These are phyloP conservation scores for Slavum lentiscoides DNA, from an alignment of 2,888 invertebrate genomes.

Conservation along the genomic window DNA sequence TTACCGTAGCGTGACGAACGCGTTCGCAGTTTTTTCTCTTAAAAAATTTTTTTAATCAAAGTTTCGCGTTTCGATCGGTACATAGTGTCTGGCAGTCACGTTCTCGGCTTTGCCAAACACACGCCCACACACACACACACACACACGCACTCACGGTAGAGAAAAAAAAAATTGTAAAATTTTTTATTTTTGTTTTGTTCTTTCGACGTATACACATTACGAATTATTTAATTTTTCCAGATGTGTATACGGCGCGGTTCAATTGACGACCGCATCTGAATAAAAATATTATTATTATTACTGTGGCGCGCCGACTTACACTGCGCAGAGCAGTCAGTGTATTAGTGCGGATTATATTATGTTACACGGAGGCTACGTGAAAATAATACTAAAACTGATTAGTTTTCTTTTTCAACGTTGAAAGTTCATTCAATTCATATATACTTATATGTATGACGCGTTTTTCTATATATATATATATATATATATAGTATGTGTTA, in stretches of 20 bases:
- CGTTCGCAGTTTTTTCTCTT: conserved; percentile 55
- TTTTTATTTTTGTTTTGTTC: neutral
- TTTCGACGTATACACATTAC: neutral
- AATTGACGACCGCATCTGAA: neutral
- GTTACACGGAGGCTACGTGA: neutral
- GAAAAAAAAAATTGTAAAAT: neutral
- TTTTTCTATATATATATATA: neutral
- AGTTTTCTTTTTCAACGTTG: neutral
- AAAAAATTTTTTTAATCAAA: neutral
- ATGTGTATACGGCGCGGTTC: neutral
- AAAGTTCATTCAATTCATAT: neutral
- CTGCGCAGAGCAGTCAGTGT: no score
- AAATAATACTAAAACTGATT: neutral
- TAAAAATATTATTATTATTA: neutral
- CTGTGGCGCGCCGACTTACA: neutral
- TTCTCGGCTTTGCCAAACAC: neutral
- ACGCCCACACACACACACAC: no score
- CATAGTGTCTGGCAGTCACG: neutral
- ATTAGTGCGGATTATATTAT: neutral
- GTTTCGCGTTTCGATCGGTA: neutral
- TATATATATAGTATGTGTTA: neutral
- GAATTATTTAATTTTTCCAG: neutral
- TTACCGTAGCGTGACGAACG: no score
- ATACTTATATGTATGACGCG: neutral
- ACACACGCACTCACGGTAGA: no score